Base-by-base conservation (phyloP, 2,113 vertebrate species). In the Microcebus murinus region DNA sequence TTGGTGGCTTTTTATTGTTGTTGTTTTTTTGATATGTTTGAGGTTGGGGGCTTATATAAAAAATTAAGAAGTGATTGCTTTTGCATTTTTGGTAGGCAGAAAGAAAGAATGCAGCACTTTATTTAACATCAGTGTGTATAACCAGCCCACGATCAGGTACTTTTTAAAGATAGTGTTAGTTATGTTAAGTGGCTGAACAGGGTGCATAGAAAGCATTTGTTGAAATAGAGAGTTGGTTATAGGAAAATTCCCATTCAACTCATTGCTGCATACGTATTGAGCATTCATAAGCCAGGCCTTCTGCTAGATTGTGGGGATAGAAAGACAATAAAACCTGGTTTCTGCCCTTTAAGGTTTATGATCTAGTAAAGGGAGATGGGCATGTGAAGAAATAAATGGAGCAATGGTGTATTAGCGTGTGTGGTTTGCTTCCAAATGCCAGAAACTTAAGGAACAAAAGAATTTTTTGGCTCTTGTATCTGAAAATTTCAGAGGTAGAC, bases 381-480 rank as follows among this genome's bases (percentile, higher is more conserved):
- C 27, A 34, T 50, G 4, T 34, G 23, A 85, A 55, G 8, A 86
- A 93, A 85, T 76, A 83, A 90, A 59, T 50, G 45, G 76, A 86
- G 39, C 45, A 57, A 57, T 31, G 39, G 76, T 73, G 29, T 83
- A 25, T 83, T 90, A 76, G n/a, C 93, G 67, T 57, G 65, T 20
- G 9, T 85, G 11, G 36, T 80, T 84, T 95, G n/a, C n/a, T 87
- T 84, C 29, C 55, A 87, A 80, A 63, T 48, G 11, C 63, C 63
- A 55, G 94, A 92, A 95, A 31, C n/a, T 80, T 27, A 79, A 67
- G 34, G 52, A 34, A 81, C 76, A 91, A 93, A 88, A 81, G 68
- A 59, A 52, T 25, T 25, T n/a, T 95, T 57, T n/a, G 67, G 61
- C 21, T 77, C 45, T 59, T 23, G 59, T 36, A 29, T 87, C 74